These are phyloP conservation scores for Castor canadensis DNA, from an alignment of 2,113 vertebrate species.

Conservation along the genomic window DNA sequence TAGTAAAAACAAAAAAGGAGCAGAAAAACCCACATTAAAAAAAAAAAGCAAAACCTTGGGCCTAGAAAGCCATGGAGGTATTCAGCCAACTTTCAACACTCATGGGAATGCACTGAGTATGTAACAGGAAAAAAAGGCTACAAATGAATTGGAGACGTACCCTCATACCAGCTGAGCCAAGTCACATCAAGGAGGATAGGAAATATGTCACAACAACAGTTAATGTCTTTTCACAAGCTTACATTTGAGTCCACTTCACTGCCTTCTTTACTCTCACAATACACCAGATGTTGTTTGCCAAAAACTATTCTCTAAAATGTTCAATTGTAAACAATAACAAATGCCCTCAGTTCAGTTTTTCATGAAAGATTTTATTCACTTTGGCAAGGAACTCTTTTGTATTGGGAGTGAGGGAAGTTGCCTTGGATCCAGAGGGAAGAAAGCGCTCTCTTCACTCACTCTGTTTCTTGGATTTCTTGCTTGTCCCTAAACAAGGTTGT, in stretches of 20 bases:
- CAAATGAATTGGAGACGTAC: neutral
- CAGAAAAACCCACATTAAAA: neutral
- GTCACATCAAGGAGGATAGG: neutral
- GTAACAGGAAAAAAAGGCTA: conserved; percentile 3
- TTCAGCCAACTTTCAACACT: neutral
- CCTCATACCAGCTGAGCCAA: neutral
- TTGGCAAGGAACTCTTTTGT: conserved; percentile 19
- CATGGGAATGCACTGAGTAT: neutral
- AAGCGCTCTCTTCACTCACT: neutral
- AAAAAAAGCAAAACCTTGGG: neutral
- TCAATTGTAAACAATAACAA: conserved; percentile 21
- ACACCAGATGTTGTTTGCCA: conserved; percentile 5
- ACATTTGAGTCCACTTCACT: neutral
- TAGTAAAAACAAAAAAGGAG: neutral
- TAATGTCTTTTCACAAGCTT: conserved; percentile 1
- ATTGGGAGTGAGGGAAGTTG: neutral
- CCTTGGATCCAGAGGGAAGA: neutral
- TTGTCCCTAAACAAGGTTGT: conserved; percentile 17
- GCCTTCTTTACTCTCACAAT: conserved; percentile 30
- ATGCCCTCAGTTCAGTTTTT: neutral
- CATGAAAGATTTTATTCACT: neutral
- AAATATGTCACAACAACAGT: neutral
- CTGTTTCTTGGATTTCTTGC: neutral
- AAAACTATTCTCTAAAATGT: neutral
- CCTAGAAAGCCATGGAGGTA: neutral